Conservation (phyloP, 2,888 invertebrate genomes). For the Apocheima hispidaria region DNA sequence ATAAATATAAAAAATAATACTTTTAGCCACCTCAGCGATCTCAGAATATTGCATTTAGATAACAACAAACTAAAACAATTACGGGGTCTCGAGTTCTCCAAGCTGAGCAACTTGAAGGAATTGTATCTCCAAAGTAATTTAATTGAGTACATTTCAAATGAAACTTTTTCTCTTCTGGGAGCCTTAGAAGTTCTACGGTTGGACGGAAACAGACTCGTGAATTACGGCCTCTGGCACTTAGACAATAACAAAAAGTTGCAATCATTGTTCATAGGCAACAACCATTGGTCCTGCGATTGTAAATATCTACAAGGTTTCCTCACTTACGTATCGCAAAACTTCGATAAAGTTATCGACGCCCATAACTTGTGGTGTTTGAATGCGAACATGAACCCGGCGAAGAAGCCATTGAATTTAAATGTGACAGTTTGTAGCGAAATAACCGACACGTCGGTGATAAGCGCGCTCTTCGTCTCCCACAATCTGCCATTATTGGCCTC, state of each 20-base stretch:
- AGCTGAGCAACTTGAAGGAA: conserved; percentile 92
- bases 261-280: conserved; percentile 91
- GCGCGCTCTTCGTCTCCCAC: conserved; percentile 92
- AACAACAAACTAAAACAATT: conserved; percentile 93
- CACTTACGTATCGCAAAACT: conserved; percentile 92
- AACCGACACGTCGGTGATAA: conserved; percentile 92
- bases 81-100: conserved; percentile 94
- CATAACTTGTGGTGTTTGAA: conserved; percentile 92
- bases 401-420: conserved; percentile 92
- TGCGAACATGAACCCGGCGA: conserved; percentile 88
- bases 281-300: conserved; percentile 96
- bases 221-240: conserved; percentile 93
- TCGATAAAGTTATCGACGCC: conserved; percentile 91
- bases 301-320: conserved; percentile 94
- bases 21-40: conserved; percentile 91
- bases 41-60: conserved; percentile 93
- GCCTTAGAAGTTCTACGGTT: conserved; percentile 93
- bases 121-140: conserved; percentile 95
- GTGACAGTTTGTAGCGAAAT: conserved; percentile 94
- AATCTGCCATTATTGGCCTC: conserved; percentile 94
- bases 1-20: conserved; percentile 94
- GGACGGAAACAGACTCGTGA: conserved; percentile 93
- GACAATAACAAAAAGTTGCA: conserved; percentile 89
- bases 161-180: conserved; percentile 91
- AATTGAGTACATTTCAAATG: conserved; percentile 92